Base-by-base conservation (phyloP, 2,888 invertebrate genomes). In the Ichneumoninae sp. region DNA sequence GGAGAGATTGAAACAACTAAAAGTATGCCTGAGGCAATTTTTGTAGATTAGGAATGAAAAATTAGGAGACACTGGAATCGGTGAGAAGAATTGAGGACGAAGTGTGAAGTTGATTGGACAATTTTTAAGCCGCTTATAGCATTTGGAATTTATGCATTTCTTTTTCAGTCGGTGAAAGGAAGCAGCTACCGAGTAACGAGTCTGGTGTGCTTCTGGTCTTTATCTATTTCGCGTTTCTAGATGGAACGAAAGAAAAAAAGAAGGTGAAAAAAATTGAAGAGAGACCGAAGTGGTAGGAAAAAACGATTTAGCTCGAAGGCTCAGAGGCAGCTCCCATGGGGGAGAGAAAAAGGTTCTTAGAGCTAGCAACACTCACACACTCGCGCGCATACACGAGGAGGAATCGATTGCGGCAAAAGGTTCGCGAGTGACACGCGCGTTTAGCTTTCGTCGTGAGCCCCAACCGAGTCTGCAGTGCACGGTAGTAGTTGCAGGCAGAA, bases 391-490 rank as follows among this genome's bases (percentile, higher is more conserved):
- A 65, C n/a, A 36, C 36, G 47, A 54, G 44, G 22, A 65, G 50
- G 57, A 76, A 77, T 83, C 70, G 76, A 81, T 81, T 52, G 74
- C 8, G 57, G 30, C 26, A 68, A 69, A 81, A 74, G 77, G 57
- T 77, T 81, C 54, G 47, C 50, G 76, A 76, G 57, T 75, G 79
- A 81, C 83, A 81, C 83, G 80, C 83, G 83, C 81, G 77, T 70
- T 80, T 71, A 80, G 65, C 69, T 70, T 70, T 75, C 50, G 47
- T 60, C 69, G 44, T 81, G 69, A 78, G 71, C 63, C 68, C 60
- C 76, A 65, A 47, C 44, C n/a, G 65, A 47, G n/a, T 44, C 40
- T 26, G 52, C 19, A 19, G 68, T 33, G 66, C 71, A 76, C 47
- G 69, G 77, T 54, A 81, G 81, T 52, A 65, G 65, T 4, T 6